A percentile compares a stretch with the other conserved stretches of the same genome.
Evolutionary conservation across 1,140 invertebrate species (phyloP).

Genomic region (Probaryconus sp.): DNA sequence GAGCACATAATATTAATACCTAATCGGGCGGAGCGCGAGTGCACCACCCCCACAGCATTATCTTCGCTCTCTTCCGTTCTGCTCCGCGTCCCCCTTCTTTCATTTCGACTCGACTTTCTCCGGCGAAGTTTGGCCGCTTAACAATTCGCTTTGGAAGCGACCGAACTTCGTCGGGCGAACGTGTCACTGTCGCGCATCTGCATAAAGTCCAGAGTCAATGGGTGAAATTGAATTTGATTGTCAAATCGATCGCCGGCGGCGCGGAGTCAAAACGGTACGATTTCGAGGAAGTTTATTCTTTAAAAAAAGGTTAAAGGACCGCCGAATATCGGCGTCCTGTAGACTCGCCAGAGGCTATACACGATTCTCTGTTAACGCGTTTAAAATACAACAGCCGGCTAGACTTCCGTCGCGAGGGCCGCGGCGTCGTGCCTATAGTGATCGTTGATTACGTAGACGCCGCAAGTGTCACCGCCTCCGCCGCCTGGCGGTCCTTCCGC

Average conservation of each 20-base stretch:
- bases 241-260: no score
- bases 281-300: slow-evolving; percentile 5
- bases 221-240: no score
- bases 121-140: neutral
- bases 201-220: no score
- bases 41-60: slow-evolving; percentile 62
- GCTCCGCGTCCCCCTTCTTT: slow-evolving; percentile 8
- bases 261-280: slow-evolving; percentile 11
- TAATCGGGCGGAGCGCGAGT: slow-evolving; percentile 54
- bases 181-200: no score
- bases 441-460: slow-evolving; percentile 83
- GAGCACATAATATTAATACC: slow-evolving; percentile 71
- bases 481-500: slow-evolving; percentile 63
- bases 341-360: neutral
- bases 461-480: slow-evolving; percentile 66
- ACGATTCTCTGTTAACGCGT: slow-evolving; percentile 8
- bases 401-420: slow-evolving; percentile 83
- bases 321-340: slow-evolving; percentile 32
- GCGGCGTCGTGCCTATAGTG: slow-evolving; percentile 81
- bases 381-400: slow-evolving; percentile 60
- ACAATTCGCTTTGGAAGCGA: no score
- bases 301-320: slow-evolving; percentile 19
- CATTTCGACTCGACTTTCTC: slow-evolving; percentile 1
- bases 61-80: slow-evolving; percentile 42
- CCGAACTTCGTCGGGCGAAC: no score